Percentiles rank a stretch among this genome's conserved stretches.
Conservation (phyloP, 2,113 vertebrate genomes). For the Brachypteracias leptosomus region DNA sequence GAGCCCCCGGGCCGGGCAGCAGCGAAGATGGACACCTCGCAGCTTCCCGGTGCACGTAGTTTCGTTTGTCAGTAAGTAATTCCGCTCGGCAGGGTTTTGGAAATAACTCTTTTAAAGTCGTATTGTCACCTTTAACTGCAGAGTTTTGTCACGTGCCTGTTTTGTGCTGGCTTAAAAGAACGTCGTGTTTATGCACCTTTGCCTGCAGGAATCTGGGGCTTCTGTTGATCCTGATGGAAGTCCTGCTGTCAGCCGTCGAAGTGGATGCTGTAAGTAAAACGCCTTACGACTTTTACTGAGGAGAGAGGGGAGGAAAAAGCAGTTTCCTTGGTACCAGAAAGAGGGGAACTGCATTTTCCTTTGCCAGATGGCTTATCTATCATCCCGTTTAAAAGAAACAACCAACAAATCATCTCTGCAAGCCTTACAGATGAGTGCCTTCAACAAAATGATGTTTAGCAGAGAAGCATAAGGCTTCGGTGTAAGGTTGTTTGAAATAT, state of each 20-base stretch:
- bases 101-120: constrained; percentile 11
- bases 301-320: not conserved
- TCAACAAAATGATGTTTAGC: not conserved
- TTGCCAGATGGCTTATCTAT: constrained; percentile 11
- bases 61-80: constrained; percentile 50
- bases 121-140: not conserved
- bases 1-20: not conserved
- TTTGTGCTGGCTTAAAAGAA: not conserved
- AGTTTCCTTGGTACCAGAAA: constrained; percentile 14
- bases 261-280: constrained; percentile 53
- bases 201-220: constrained; percentile 20
- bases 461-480: not conserved
- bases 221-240: constrained; percentile 30
- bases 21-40: constrained; percentile 41
- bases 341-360: not conserved
- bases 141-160: not conserved
- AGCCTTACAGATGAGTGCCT: not conserved
- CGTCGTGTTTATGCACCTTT: not conserved
- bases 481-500: not conserved
- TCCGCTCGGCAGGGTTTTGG: not conserved
- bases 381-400: constrained; percentile 3
- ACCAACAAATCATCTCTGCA: not conserved
- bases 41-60: not conserved
- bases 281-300: not conserved
- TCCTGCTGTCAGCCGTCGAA: constrained; percentile 31